Evolutionary conservation across 2,113 vertebrate species (phyloP).

Genomic region (Chloebia gouldiae): DNA sequence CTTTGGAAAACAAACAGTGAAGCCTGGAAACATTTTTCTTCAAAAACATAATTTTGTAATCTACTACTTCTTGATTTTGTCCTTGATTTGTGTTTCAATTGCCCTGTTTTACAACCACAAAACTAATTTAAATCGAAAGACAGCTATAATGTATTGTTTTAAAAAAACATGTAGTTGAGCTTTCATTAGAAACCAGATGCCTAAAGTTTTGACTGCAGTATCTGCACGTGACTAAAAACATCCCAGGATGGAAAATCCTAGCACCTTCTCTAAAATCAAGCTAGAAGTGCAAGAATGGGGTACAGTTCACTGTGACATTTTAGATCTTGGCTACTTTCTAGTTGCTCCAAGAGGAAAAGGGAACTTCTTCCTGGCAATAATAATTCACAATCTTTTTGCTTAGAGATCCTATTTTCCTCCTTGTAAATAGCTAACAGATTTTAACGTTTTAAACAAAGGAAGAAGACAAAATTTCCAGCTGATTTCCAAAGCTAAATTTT

Average conservation of each 20-base stretch:
- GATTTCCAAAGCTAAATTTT: background rate
- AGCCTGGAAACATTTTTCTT: background rate
- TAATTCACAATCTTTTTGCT: background rate
- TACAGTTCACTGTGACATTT: background rate
- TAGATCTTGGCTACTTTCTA: background rate
- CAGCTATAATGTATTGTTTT: background rate
- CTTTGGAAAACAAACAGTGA: slow-evolving; percentile 69
- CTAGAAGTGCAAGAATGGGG: background rate
- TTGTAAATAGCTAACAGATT: background rate
- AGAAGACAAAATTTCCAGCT: background rate
- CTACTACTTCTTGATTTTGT: background rate
- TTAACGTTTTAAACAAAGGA: background rate
- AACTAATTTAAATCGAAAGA: background rate
- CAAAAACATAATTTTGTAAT: background rate
- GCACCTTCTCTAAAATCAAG: background rate
- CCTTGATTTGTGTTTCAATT: background rate
- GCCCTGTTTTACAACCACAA: background rate
- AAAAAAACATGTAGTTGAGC: background rate
- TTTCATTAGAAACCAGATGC: background rate
- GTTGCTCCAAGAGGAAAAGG: background rate
- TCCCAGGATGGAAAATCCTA: background rate
- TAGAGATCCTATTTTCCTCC: background rate
- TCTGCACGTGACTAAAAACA: background rate
- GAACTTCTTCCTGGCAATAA: background rate
- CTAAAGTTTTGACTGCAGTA: background rate